Conservation (phyloP, 53 echinoderm and acorn worm genomes). For the Holothuria scabra region DNA sequence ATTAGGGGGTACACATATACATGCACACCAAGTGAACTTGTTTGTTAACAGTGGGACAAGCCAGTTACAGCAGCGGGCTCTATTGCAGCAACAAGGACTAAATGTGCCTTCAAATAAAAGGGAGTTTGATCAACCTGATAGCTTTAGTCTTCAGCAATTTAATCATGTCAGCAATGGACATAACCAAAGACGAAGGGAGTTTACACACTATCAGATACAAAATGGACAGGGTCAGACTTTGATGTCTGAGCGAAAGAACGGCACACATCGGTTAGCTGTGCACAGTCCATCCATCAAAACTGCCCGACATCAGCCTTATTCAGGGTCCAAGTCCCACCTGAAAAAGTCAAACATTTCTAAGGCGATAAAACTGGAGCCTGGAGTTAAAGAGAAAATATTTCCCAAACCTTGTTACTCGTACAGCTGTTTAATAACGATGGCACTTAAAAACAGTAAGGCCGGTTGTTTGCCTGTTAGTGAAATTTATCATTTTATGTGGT, state of each 20-base stretch:
- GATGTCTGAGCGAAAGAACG: constrained; percentile 21
- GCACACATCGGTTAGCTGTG: constrained; percentile 24
- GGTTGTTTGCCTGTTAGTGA: constrained; percentile 98
- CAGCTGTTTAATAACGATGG: constrained; percentile 99
- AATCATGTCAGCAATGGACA: constrained; percentile 30
- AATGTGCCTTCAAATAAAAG: background rate
- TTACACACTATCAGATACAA: constrained; percentile 26
- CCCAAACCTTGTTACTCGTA: constrained; percentile 97
- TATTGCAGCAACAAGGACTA: constrained; percentile 25
- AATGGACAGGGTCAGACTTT: constrained; percentile 39
- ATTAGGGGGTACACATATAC: constrained; percentile 44
- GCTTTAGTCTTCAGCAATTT: constrained; percentile 23
- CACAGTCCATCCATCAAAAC: constrained; percentile 48
- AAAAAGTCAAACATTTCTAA: constrained; percentile 38
- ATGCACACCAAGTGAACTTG: constrained; percentile 67
- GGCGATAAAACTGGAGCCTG: constrained; percentile 65
- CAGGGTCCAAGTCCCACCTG: constrained; percentile 53
- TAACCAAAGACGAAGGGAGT: constrained; percentile 10
- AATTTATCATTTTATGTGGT: constrained; percentile 99
- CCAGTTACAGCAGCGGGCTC: constrained; percentile 46
- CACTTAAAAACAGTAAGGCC: constrained; percentile 92
- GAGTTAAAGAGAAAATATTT: constrained; percentile 74
- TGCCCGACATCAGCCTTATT: constrained; percentile 52
- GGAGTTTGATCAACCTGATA: constrained; percentile 5
- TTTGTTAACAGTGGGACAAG: constrained; percentile 66